Base-by-base conservation (phyloP, 2,797 vertebrate genomes). In the Ispidina lecontei region DNA sequence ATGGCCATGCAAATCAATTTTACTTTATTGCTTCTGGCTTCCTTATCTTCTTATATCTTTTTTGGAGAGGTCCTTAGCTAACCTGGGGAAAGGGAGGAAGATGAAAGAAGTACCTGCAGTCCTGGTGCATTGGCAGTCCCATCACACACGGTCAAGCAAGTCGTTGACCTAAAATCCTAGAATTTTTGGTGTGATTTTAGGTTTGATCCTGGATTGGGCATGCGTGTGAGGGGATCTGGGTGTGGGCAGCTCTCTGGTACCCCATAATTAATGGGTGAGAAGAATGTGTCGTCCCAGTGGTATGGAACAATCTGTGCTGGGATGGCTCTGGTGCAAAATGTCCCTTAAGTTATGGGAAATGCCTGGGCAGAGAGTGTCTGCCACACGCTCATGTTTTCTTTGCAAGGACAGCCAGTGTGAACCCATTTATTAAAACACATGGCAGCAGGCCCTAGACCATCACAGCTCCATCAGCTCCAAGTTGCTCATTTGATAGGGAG, bases 381-480 rank as follows among this genome's bases (percentile, higher is more conserved):
- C 92, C 83, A 73, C 85, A 51, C 33, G 55, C 75, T 52, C 46
- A 49, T 91, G 91, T 67, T 87, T 75, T 35, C 35, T 86, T 85
- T 67, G 55, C 72, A 52, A 0, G 3, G 89, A 63, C 92, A 94
- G 87, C 84, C 91, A 91, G 92, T 78, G 73, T 59, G 83, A 96
- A 83, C 70, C 87, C 59, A 39, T 75, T 91, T 92, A 85, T 90
- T 94, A 91, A 78, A 95, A 95, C 89, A 91, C 79, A 75, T 69
- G 75, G 93, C 89, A 93, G 70, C 79, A 69, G 81, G 89, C 81
- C 74, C 86, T 64, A 69, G 71, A 60, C 63, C 64, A 51, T 62
- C 79, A 52, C 76, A 46, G 46, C 70, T 69, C 79, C 65, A 8
- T 62, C 59, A 64, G 52, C 75, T 90, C 91, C 35, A 23, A 8